These are phyloP conservation scores for Chitala chitala DNA, from an alignment of 2,113 vertebrate genomes.

Conservation along the genomic window DNA sequence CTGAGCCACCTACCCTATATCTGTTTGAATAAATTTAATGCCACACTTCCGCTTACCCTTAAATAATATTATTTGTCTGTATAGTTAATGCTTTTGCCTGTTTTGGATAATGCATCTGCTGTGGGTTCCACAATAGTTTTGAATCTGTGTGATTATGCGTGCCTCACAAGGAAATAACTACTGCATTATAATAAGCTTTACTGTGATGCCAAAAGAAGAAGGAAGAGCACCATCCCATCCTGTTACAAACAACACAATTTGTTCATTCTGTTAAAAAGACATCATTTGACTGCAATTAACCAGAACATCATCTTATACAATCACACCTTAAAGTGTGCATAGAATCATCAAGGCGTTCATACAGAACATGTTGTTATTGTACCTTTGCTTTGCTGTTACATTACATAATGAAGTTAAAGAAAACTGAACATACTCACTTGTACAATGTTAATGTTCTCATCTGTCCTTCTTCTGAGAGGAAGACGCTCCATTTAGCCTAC, in stretches of 20 bases:
- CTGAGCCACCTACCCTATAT: no score
- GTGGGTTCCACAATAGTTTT: neutral
- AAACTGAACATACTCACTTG: neutral
- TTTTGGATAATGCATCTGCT: neutral
- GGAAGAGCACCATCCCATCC: no score
- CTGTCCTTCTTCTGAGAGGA: slow-evolving; percentile 32
- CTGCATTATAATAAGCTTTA: neutral
- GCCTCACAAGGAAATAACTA: neutral
- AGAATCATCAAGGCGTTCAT: no score
- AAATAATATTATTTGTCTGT: neutral
- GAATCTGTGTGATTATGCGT: neutral
- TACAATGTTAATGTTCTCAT: slow-evolving; percentile 10
- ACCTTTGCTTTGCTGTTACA: neutral
- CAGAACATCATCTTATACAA: no score
- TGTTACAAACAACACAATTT: neutral
- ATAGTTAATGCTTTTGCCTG: neutral
- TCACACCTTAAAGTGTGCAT: no score
- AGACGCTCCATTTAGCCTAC: slow-evolving; percentile 23
- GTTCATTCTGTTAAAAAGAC: neutral
- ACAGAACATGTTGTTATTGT: no score
- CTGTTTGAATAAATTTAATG: neutral
- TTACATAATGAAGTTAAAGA: slow-evolving; percentile 37
- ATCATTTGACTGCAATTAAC: neutral
- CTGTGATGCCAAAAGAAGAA: neutral
- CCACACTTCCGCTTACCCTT: neutral